phyloP scores from a whole-genome alignment of 2,888 invertebrate species.

The Galerucella pusilla region DNA sequence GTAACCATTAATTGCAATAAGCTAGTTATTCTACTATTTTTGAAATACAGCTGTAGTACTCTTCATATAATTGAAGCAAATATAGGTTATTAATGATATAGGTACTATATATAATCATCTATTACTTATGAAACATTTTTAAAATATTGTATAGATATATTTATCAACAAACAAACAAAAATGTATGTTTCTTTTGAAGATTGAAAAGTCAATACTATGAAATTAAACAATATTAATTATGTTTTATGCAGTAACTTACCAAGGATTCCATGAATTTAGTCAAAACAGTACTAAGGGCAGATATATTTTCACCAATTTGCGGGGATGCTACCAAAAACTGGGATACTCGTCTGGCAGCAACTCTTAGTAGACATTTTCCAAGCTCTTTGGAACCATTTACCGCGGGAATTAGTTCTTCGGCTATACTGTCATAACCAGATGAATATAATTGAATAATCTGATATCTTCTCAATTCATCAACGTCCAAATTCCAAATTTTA shows the following conservation, averaged over 20 bases:
- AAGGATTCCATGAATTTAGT: slow-evolving; percentile 79
- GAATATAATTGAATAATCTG: slow-evolving; percentile 71
- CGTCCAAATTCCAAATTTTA: slow-evolving; percentile 77
- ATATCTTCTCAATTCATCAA: slow-evolving; percentile 76
- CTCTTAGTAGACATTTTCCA: slow-evolving; percentile 78
- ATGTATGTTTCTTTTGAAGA: not conserved
- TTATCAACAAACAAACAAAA: too few relatives aligned
- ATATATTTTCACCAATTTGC: slow-evolving; percentile 74
- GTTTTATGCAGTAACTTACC: slow-evolving; percentile 63
- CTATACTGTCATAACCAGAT: slow-evolving; percentile 72
- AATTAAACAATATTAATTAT: not conserved
- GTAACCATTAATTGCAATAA: too few relatives aligned
- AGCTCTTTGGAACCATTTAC: slow-evolving; percentile 77
- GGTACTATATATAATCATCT: too few relatives aligned
- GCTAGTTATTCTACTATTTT: too few relatives aligned
- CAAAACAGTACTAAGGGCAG: slow-evolving; percentile 81
- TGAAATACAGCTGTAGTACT: too few relatives aligned
- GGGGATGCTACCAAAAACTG: slow-evolving; percentile 72
- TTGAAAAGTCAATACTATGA: not conserved
- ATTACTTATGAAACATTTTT: too few relatives aligned
- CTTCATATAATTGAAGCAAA: too few relatives aligned
- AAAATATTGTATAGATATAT: too few relatives aligned
- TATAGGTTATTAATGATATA: too few relatives aligned
- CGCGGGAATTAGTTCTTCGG: slow-evolving; percentile 72
- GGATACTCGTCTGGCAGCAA: slow-evolving; percentile 85